Base-by-base conservation (phyloP, 1,140 invertebrate genomes). In the Triops longicaudatus region DNA sequence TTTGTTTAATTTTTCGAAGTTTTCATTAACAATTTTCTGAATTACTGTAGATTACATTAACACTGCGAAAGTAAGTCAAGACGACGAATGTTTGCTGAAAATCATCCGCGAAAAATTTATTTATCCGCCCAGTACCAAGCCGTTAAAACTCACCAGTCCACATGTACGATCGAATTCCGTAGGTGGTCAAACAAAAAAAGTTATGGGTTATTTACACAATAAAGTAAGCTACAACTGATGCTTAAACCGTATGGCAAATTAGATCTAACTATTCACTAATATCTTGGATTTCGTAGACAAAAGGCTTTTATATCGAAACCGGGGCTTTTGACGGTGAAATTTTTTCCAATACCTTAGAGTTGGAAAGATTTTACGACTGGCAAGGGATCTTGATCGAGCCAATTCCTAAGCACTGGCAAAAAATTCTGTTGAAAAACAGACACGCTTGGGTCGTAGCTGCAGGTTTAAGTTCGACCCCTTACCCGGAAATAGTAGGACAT, bases 291-390 rank as follows among this genome's bases (percentile, higher is more conserved):
- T n/a, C n/a, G n/a, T n/a, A 75, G 74, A 75, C 74, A 3, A 73
- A 50, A 44, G 84, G 84, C 17, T 83, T 83, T 79, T 84, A 82
- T 78, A 81, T 88, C 5, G 87, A 88, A 81, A 87, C 87, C 27
- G 83, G 83, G 73, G 88, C 88, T 79, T 80, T 88, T 11, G 84
- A 88, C 78, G 85, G 83, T 10, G 82, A 83, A 79, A 81, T 79
- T 7, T 42, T 79, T 4, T 83, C 83, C 26, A 84, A 84, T 78
- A 82, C 83, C 2, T 75, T 84, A 0, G 80, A 78, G 31, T 82
- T 94, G 50, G 91, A 93, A 81, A 84, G 86, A 9, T 86, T 87
- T n/a, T 85, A 91, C 14, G 86, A 86, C 72, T 94, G 92, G 93
- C 85, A 85, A 76, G 93, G 92, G 2, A 84, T 93, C 6, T 85